Evolutionary conservation across 53 echinoderm and acorn worm genomes (phyloP), one percentile per base, ranked within the genome.

Genomic region (Astropecten irregularis): DNA sequence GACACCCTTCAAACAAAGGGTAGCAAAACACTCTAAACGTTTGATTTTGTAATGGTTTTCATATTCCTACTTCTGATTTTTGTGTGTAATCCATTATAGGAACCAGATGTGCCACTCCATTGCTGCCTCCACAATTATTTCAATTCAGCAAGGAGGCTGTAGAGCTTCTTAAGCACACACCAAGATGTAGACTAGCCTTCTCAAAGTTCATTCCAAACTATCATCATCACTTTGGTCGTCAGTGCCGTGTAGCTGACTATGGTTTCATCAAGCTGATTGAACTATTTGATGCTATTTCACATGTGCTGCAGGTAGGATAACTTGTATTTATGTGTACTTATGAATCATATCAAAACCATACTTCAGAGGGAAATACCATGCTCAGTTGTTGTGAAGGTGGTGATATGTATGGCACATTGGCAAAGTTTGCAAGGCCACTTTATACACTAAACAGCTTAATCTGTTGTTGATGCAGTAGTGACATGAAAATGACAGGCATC

Each of bases 211-310:
- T 95, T 36, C 95, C 94, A 4, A 92, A 87, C 38, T 99, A 99
- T 74, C 94, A 99, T 52, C 99, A 99, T 72, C 95, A 95, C 86
- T 95, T 95, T 86, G 90, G 95, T 51, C 83, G 90, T 33, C 99
- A 99, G 88, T 95, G 95, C 25, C 94, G 95, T 18, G 94, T 97
- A n/a, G 95, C 95, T 19, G 99, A 99, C 49, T 99, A 99, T 74
- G 99, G 99, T 81, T 99, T 90, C 34, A 70, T 95, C 47, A 99
- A 99, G 40, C 92, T 99, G 11, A 82, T 92, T 36, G 99, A 99
- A 56, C 86, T 99, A 51, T 99, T 99, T 65, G 92, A 95, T 13
- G 92, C 99, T 30, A 95, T 99, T 46, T 69, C 92, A 37, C 99
- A 99, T 71, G 90, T 85, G 29, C 66, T 99, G 6, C 94, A 99